Evolutionary conservation across 2,888 invertebrate genomes (phyloP).

Genomic region (Gortyna flavago): DNA sequence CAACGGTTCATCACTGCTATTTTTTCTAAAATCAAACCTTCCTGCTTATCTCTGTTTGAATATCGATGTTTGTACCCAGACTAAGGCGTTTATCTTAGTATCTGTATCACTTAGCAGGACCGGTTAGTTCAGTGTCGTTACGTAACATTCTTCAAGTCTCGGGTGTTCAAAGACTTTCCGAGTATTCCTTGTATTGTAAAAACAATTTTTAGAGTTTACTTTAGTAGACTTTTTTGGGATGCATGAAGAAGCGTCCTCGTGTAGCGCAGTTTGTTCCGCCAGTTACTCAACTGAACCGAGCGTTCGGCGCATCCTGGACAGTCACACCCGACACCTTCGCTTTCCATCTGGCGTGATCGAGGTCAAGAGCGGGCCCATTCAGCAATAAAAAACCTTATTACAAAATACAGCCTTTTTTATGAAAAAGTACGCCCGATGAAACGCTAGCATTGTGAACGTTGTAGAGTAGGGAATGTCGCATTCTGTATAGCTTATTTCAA

Average conservation of each 20-base stretch:
- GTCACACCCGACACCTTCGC: too few species aligned
- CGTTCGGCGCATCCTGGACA: too few species aligned
- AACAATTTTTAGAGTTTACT: not conserved
- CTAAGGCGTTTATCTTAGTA: not conserved
- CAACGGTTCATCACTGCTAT: too few species aligned
- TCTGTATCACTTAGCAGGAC: slow-evolving; percentile 21
- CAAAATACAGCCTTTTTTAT: not conserved
- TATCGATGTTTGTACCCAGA: not conserved
- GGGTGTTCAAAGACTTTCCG: not conserved
- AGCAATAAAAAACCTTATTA: not conserved
- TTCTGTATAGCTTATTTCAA: not conserved
- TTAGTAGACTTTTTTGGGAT: too few species aligned
- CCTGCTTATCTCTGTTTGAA: not conserved
- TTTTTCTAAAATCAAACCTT: not conserved
- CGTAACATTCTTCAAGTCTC: slow-evolving; percentile 18
- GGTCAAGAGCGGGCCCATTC: too few species aligned
- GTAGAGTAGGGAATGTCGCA: not conserved
- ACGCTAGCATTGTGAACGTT: not conserved
- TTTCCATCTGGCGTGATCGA: too few species aligned
- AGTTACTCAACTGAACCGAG: too few species aligned
- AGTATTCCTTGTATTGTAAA: not conserved
- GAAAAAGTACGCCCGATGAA: not conserved
- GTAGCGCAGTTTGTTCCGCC: too few species aligned
- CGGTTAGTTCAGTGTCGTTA: slow-evolving; percentile 16
- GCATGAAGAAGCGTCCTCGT: too few species aligned